phyloP scores from a whole-genome alignment of 2,888 invertebrate genomes.

The Suillia variegata region DNA sequence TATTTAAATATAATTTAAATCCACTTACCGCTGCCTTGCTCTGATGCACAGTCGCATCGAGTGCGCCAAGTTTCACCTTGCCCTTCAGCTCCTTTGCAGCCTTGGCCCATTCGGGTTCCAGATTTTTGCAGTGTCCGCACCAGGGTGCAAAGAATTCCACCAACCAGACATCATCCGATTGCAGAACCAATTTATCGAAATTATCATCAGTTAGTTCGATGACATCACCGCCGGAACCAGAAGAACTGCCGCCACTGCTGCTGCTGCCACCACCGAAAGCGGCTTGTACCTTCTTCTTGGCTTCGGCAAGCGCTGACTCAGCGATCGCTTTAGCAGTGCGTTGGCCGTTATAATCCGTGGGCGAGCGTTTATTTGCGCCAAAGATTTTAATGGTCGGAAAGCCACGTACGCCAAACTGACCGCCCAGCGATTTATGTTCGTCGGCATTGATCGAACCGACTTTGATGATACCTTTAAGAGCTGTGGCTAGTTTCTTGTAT shows the following conservation, averaged over 20 bases:
- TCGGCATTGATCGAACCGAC: constrained; percentile 95
- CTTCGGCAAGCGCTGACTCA: constrained; percentile 81
- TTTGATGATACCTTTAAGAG: constrained; percentile 92
- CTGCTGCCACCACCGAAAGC: constrained; percentile 67
- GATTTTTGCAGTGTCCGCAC: constrained; percentile 96
- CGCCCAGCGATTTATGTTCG: constrained; percentile 79
- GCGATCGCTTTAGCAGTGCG: constrained; percentile 86
- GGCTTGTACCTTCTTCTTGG: constrained; percentile 74
- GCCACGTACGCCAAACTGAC: constrained; percentile 82
- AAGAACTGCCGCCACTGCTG: constrained; percentile 22
- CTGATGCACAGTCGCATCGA: constrained; percentile 94
- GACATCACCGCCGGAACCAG: constrained; percentile 63
- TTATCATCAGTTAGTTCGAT: constrained; percentile 94
- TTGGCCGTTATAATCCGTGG: constrained; percentile 82
- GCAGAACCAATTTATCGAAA: constrained; percentile 88
- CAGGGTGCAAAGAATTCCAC: constrained; percentile 98
- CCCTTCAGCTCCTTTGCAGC: constrained; percentile 95
- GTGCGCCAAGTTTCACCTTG: constrained; percentile 92
- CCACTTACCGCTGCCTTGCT: constrained; percentile 67
- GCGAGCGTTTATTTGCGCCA: constrained; percentile 79
- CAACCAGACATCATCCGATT: constrained; percentile 95
- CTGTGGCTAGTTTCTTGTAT: constrained; percentile 90
- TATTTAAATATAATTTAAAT: no score
- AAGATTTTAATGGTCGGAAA: constrained; percentile 98
- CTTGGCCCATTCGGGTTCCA: constrained; percentile 95